phyloP scores from a whole-genome alignment of 2,888 invertebrate species.

The Aelia acuminata region DNA sequence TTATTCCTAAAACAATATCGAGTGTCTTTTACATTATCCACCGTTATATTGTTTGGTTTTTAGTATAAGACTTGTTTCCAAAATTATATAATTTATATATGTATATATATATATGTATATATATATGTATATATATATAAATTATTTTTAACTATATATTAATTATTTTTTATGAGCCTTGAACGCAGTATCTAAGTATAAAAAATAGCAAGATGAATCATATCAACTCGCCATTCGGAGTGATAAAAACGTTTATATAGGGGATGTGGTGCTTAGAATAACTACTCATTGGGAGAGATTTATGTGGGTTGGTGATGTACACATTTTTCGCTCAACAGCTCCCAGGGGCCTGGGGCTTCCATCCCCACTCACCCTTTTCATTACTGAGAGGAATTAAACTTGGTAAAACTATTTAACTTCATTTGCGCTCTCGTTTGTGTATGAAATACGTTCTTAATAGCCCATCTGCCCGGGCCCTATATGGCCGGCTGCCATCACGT shows the following conservation, averaged over 20 bases:
- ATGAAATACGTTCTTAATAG: constrained; percentile 51
- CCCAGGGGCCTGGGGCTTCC: background rate
- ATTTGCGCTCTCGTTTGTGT: constrained; percentile 42
- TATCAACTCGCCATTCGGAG: background rate
- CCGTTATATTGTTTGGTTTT: no score
- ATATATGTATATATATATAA: no score
- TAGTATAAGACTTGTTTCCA: no score
- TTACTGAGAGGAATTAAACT: constrained; percentile 25
- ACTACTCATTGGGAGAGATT: background rate
- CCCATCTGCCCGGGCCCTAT: constrained; percentile 18
- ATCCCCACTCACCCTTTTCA: constrained; percentile 25
- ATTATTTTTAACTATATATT: background rate
- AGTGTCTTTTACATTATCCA: no score
- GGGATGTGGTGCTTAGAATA: constrained; percentile 23
- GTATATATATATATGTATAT: no score
- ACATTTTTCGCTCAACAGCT: constrained; percentile 29
- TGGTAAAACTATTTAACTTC: constrained; percentile 48
- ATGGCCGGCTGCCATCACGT: constrained; percentile 30
- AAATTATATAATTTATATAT: no score
- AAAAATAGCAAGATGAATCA: background rate
- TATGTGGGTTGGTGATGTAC: constrained; percentile 11
- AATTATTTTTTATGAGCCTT: background rate
- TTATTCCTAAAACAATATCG: no score
- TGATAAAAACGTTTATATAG: constrained; percentile 1
- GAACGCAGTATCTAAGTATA: background rate